phyloP scores from a whole-genome alignment of 64 coral and sea anemone genomes.

The Astreopora myriophthalma region DNA sequence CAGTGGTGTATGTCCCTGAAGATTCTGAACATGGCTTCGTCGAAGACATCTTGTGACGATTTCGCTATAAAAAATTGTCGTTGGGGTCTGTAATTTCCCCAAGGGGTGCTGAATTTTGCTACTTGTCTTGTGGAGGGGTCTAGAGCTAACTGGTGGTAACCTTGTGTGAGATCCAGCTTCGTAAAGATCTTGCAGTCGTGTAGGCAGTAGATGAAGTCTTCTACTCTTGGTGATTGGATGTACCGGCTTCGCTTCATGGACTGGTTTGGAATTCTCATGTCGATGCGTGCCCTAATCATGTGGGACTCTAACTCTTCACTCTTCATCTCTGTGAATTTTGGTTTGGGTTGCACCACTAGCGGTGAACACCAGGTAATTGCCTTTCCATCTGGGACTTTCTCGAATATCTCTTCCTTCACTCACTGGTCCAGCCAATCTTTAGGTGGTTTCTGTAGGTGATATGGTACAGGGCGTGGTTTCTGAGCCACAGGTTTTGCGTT shows the following conservation, averaged over 20 bases:
- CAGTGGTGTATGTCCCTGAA: slow-evolving; percentile 54
- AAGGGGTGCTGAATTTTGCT: neutral
- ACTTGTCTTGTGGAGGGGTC: slow-evolving; percentile 56
- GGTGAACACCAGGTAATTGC: slow-evolving; percentile 61
- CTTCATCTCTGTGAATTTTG: slow-evolving; percentile 18
- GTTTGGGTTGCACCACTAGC: slow-evolving; percentile 56
- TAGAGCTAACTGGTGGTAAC: slow-evolving; percentile 61
- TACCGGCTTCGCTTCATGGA: slow-evolving; percentile 60
- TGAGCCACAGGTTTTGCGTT: slow-evolving; percentile 48
- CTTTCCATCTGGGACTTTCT: slow-evolving; percentile 62
- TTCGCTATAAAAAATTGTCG: neutral
- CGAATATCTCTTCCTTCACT: slow-evolving; percentile 59
- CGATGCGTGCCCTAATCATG: slow-evolving; percentile 73
- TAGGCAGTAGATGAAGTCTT: slow-evolving; percentile 60
- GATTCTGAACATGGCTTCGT: slow-evolving; percentile 9
- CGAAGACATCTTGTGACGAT: neutral
- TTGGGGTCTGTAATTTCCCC: neutral
- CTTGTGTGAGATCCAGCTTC: slow-evolving; percentile 70
- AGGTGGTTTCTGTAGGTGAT: slow-evolving; percentile 57
- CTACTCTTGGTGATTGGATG: slow-evolving; percentile 44
- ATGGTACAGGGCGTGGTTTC: slow-evolving; percentile 50
- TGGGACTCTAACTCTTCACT: slow-evolving; percentile 57
- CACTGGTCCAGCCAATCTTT: slow-evolving; percentile 58
- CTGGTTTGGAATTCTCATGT: slow-evolving; percentile 51
- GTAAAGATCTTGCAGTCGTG: slow-evolving; percentile 72